These are phyloP conservation scores for Furcula furcula DNA, from an alignment of 2,888 invertebrate species.

Conservation along the genomic window DNA sequence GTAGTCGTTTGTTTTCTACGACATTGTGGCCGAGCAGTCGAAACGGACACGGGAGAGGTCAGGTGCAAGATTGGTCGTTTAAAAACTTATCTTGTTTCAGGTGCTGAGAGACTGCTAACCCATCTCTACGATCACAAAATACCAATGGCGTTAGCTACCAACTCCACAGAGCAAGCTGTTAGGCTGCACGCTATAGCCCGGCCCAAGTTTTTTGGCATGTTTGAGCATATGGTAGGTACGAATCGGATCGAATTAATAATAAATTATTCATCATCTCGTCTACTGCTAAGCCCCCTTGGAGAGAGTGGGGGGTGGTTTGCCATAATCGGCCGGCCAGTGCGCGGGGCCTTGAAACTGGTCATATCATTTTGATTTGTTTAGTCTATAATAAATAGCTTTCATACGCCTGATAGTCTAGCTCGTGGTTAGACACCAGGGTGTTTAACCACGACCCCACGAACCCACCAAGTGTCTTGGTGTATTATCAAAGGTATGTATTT, in stretches of 20 bases:
- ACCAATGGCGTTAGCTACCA: conserved; percentile 94
- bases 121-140: conserved; percentile 87
- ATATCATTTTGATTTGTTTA: background rate
- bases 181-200: conserved; percentile 83
- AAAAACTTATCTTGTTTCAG: conserved; percentile 60
- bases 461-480: too few relatives aligned
- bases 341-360: background rate
- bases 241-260: background rate
- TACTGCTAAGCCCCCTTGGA: background rate
- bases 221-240: conserved; percentile 85
- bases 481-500: too few relatives aligned
- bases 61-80: background rate
- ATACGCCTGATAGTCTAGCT: too few relatives aligned
- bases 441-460: too few relatives aligned
- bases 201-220: conserved; percentile 83
- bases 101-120: conserved; percentile 87
- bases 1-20: too few relatives aligned
- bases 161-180: conserved; percentile 85
- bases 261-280: background rate
- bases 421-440: too few relatives aligned
- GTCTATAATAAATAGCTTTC: too few relatives aligned
- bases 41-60: background rate
- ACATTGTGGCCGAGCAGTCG: background rate
- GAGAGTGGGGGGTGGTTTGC: too few relatives aligned
- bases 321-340: too few relatives aligned